Conservation (phyloP, 2,888 invertebrate species). For the Drosophila austrosaltans region DNA sequence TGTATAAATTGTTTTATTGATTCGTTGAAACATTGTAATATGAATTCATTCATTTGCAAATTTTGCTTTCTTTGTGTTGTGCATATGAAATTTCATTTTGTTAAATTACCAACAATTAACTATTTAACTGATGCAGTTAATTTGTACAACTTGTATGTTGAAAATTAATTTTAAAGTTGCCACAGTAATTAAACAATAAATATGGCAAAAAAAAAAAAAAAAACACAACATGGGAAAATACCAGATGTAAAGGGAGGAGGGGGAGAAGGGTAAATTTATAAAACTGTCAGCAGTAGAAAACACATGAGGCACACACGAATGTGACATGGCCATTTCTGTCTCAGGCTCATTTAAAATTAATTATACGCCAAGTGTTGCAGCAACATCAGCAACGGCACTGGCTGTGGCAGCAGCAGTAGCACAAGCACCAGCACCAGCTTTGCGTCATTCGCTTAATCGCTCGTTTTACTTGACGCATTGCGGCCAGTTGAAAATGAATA, state of each 20-base stretch:
- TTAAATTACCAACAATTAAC: constrained; percentile 44
- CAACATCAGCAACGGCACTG: constrained; percentile 47
- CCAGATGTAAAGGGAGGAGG: neutral
- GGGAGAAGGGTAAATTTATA: constrained; percentile 41
- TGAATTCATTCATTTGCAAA: neutral
- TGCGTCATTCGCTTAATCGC: constrained; percentile 11
- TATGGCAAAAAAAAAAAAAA: constrained; percentile 37
- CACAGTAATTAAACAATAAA: constrained; percentile 69
- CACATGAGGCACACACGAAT: constrained; percentile 47
- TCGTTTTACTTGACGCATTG: constrained; percentile 38
- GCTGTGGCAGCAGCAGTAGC: constrained; percentile 35
- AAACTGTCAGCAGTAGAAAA: constrained; percentile 55
- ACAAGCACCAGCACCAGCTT: constrained; percentile 13
- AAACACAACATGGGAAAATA: neutral
- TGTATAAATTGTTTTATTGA: neutral
- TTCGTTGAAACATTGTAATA: neutral
- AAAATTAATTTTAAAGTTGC: constrained; percentile 62
- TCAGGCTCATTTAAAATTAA: constrained; percentile 70
- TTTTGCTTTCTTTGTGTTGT: neutral
- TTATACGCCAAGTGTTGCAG: constrained; percentile 68
- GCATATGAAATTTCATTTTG: constrained; percentile 26
- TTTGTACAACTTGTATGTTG: constrained; percentile 40
- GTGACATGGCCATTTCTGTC: constrained; percentile 38
- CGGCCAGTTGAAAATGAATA: constrained; percentile 14
- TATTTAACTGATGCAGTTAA: constrained; percentile 62